Conservation (phyloP, 92 coral and sea anemone species). For the Porites lobata region DNA sequence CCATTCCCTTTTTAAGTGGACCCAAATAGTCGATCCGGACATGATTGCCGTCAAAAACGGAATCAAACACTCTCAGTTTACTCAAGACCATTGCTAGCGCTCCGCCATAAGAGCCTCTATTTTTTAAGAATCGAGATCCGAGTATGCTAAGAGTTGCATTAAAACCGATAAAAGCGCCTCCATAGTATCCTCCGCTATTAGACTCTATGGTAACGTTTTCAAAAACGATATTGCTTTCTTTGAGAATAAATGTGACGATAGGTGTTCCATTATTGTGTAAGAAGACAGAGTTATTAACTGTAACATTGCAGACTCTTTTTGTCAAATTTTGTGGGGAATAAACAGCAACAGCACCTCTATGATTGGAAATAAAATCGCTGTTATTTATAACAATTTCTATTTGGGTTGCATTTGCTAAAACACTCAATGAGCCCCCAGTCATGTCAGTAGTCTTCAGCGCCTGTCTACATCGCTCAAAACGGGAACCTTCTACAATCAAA, state of each 20-base stretch:
- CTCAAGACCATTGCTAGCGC: neutral
- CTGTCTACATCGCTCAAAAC: neutral
- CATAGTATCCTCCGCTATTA: neutral
- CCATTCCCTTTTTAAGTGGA: neutral
- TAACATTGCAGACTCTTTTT: neutral
- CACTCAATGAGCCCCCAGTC: neutral
- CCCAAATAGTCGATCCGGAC: neutral
- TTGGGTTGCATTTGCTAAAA: neutral
- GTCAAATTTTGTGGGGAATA: neutral
- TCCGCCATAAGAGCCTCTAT: neutral
- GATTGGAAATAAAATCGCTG: conserved; percentile 14
- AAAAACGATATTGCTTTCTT: neutral
- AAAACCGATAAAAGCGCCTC: neutral
- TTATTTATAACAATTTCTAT: neutral
- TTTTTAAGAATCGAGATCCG: neutral
- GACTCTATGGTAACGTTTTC: neutral
- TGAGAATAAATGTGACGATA: neutral
- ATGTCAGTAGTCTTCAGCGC: neutral
- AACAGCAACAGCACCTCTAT: neutral
- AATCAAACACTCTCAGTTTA: neutral
- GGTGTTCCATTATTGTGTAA: neutral
- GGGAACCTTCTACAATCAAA: neutral
- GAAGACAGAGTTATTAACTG: neutral
- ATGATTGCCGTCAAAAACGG: neutral
- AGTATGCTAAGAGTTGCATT: neutral